phyloP scores from a whole-genome alignment of 2,113 vertebrate species.

The Solenodon paradoxus region DNA sequence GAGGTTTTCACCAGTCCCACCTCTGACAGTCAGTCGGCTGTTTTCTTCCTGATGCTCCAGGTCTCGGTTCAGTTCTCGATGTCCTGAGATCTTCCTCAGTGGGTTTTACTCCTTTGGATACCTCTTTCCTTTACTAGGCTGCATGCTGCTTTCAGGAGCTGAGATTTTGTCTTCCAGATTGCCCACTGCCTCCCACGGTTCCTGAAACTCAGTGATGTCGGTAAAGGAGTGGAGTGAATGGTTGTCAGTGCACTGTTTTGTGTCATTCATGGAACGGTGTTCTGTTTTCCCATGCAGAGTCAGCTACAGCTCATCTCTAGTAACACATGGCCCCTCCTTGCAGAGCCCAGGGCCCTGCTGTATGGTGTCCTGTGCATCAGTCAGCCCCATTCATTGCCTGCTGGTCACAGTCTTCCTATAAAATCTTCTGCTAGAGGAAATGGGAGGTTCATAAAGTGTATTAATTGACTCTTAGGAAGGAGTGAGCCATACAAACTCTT shows the following conservation, averaged over 20 bases:
- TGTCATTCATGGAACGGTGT: not conserved
- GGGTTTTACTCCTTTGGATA: not conserved
- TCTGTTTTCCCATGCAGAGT: rapidly evolving
- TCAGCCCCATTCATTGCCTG: not conserved
- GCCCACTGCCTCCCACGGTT: not conserved
- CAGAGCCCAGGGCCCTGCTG: rapidly evolving
- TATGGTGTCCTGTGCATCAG: rapidly evolving
- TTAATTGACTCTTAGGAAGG: not conserved
- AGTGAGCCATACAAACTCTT: not conserved
- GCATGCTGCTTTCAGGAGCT: not conserved
- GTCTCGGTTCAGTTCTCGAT: not conserved
- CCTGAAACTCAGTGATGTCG: not conserved
- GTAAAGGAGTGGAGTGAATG: not conserved
- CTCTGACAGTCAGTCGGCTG: too few relatives aligned
- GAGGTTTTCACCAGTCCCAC: not conserved
- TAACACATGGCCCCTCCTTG: too few relatives aligned
- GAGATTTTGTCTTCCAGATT: not conserved
- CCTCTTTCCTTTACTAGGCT: not conserved
- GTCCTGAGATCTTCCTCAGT: rapidly evolving
- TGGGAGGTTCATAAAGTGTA: not conserved
- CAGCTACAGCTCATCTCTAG: not conserved
- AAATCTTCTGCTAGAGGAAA: not conserved
- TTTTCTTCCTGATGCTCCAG: too few relatives aligned
- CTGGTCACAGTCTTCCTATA: not conserved
- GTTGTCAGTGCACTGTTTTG: rapidly evolving